Evolutionary conservation across 2,888 invertebrate species (phyloP).

Genomic region (Perithous albicinctus): DNA sequence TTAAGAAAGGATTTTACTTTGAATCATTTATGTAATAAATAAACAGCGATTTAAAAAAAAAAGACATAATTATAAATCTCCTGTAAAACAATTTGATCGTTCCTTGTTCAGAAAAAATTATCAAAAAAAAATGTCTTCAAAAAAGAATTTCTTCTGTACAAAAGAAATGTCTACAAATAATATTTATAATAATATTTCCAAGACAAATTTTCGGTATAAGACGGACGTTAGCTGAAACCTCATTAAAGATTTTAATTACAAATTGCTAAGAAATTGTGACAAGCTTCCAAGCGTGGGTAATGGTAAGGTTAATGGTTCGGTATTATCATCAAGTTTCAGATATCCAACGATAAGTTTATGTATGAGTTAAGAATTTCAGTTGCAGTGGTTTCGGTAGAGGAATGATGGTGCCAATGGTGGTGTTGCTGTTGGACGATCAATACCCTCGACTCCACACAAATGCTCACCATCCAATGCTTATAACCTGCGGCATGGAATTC

Average conservation of each 20-base stretch:
- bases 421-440: slow-evolving; percentile 44
- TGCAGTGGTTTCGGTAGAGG: slow-evolving; percentile 4
- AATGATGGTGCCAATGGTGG: slow-evolving; percentile 30
- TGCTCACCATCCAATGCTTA: slow-evolving; percentile 18
- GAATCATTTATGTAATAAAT: too few relatives aligned
- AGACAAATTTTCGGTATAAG: background rate
- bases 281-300: background rate
- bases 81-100: too few relatives aligned
- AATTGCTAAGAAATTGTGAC: background rate
- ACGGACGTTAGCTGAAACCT: background rate
- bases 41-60: too few relatives aligned
- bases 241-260: background rate
- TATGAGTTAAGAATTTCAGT: background rate
- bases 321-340: background rate
- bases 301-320: background rate
- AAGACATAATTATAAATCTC: too few relatives aligned
- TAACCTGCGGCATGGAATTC: slow-evolving; percentile 4
- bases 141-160: too few relatives aligned
- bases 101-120: too few relatives aligned
- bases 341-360: background rate
- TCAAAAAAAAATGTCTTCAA: too few relatives aligned
- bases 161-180: background rate
- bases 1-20: too few relatives aligned
- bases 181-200: background rate
- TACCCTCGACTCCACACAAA: slow-evolving; percentile 30